phyloP scores from a whole-genome alignment of 1,140 invertebrate species.

The Lasioglossum albipes region DNA sequence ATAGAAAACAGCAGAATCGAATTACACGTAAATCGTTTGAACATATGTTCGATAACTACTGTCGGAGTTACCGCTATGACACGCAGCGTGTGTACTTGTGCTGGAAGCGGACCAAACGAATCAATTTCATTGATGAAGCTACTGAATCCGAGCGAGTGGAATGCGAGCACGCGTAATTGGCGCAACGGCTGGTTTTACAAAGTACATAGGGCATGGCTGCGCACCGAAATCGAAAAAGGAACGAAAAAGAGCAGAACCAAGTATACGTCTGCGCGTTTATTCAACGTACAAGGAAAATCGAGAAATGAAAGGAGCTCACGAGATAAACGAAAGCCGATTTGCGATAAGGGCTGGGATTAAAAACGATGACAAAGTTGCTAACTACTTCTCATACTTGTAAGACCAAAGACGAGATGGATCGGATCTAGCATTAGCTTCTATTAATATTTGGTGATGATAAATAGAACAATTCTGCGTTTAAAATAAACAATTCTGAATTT shows the following conservation, averaged over 20 bases:
- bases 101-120: constrained; percentile 58
- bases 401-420: too few species aligned
- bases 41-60: constrained; percentile 38
- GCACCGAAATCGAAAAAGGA: not conserved
- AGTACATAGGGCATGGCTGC: constrained; percentile 40
- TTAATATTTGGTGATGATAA: not conserved
- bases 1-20: not conserved
- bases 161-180: constrained; percentile 71
- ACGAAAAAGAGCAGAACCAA: constrained; percentile 1
- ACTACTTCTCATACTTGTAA: constrained; percentile 56
- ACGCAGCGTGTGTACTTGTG: constrained; percentile 34
- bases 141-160: constrained; percentile 70
- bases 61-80: constrained; percentile 31
- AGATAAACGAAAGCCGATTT: constrained; percentile 16
- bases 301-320: not conserved
- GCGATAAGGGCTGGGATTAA: constrained; percentile 64
- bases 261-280: constrained; percentile 1
- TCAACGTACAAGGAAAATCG: constrained; percentile 11
- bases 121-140: constrained; percentile 77
- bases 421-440: constrained; percentile 61
- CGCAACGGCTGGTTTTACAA: constrained; percentile 69
- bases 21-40: constrained; percentile 28
- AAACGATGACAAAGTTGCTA: constrained; percentile 77
- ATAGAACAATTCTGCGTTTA: too few species aligned
- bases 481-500: too few species aligned